Evolutionary conservation across 2,797 vertebrate genomes (phyloP).

Genomic region (Discoglossus pictus): DNA sequence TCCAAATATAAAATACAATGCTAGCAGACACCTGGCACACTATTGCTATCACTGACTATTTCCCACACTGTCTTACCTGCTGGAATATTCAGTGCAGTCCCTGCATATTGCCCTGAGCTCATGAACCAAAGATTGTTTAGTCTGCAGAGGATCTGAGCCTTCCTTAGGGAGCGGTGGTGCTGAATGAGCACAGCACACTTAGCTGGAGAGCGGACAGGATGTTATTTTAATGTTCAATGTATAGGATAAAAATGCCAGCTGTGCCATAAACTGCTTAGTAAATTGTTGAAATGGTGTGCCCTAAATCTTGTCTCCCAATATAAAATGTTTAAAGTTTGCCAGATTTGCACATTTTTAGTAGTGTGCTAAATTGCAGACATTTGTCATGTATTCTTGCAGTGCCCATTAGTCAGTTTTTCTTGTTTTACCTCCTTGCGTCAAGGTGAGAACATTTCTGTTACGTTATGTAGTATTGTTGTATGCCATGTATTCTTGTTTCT

Average conservation of each 20-base stretch:
- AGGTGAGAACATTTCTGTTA: constrained; percentile 5
- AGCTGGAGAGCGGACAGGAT: constrained; percentile 19
- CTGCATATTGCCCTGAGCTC: constrained; percentile 25
- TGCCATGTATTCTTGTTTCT: too few species aligned
- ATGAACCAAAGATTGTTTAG: constrained; percentile 42
- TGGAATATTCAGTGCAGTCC: constrained; percentile 5
- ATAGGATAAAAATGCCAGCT: constrained; percentile 6
- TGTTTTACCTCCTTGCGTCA: too few species aligned
- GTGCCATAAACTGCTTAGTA: neutral
- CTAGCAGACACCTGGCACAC: constrained; percentile 6
- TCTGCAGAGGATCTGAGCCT: constrained; percentile 20
- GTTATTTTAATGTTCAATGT: constrained; percentile 28
- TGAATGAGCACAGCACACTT: constrained; percentile 25
- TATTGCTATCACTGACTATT: neutral
- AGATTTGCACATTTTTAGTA: too few species aligned
- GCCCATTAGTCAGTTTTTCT: too few species aligned
- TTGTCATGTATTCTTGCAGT: too few species aligned
- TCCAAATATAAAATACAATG: constrained; percentile 21
- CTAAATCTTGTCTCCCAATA: constrained; percentile 5
- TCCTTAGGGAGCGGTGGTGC: constrained; percentile 32
- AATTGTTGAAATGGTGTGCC: constrained; percentile 3
- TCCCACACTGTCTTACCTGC: constrained; percentile 5
- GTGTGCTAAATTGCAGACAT: too few species aligned
- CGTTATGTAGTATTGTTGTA: too few species aligned
- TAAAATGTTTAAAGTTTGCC: too few species aligned